Evolutionary conservation across 2,113 vertebrate species (phyloP).

Genomic region (Proterorhinus semilunaris): DNA sequence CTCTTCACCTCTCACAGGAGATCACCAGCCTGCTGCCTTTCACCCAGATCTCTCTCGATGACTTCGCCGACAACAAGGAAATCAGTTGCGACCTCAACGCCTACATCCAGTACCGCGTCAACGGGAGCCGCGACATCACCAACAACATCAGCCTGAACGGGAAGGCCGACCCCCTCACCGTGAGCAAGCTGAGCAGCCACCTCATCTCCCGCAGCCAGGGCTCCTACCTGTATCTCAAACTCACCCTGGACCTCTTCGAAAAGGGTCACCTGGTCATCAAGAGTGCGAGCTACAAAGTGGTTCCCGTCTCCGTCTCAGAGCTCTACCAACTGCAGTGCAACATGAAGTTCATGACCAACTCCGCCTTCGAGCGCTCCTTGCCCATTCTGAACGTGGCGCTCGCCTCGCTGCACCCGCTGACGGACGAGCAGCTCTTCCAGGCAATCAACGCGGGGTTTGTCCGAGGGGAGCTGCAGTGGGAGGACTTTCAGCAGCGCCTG

Average conservation of each 20-base stretch:
- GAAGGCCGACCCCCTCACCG: slow-evolving; percentile 85
- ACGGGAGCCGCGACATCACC: slow-evolving; percentile 87
- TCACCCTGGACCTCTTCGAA: slow-evolving; percentile 95
- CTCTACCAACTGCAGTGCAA: slow-evolving; percentile 98
- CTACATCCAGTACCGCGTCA: slow-evolving; percentile 91
- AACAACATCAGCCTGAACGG: slow-evolving; percentile 96
- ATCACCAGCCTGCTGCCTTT: slow-evolving; percentile 85
- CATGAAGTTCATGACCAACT: slow-evolving; percentile 96
- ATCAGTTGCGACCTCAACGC: slow-evolving; percentile 88
- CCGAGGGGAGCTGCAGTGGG: slow-evolving; percentile 86
- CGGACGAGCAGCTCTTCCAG: slow-evolving; percentile 96
- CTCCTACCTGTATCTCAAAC: slow-evolving; percentile 95
- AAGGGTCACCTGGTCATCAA: slow-evolving; percentile 95
- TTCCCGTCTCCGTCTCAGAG: slow-evolving; percentile 93
- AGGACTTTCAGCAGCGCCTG: slow-evolving; percentile 95
- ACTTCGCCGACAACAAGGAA: slow-evolving; percentile 86
- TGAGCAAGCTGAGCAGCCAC: slow-evolving; percentile 92
- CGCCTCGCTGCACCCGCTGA: slow-evolving; percentile 94
- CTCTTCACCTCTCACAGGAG: slow-evolving; percentile 75
- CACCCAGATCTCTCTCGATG: slow-evolving; percentile 85
- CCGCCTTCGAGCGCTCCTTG: slow-evolving; percentile 89
- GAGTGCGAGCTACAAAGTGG: slow-evolving; percentile 97
- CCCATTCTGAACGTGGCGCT: slow-evolving; percentile 91
- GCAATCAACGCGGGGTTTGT: slow-evolving; percentile 87
- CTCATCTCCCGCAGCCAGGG: slow-evolving; percentile 92